Evolutionary conservation across 1,140 invertebrate species (phyloP).

Genomic region (Mactra quadrangularis): DNA sequence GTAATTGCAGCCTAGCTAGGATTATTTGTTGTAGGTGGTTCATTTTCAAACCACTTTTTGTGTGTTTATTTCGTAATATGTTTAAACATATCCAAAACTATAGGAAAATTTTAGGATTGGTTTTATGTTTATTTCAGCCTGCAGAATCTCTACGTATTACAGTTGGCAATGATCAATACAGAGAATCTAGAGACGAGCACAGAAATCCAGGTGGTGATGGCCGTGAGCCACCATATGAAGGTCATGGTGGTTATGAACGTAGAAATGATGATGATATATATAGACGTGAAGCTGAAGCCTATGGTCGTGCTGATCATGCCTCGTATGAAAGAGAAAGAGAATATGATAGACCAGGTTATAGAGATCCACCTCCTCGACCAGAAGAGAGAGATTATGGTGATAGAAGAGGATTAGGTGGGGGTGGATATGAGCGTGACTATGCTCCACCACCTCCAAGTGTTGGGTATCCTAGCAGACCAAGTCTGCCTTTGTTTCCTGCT

Average conservation of each 20-base stretch:
- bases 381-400: conserved; percentile 60
- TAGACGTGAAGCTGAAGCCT: conserved; percentile 45
- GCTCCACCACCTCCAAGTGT: not conserved
- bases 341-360: conserved; percentile 42
- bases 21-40: too few relatives aligned
- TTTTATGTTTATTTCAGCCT: too few relatives aligned
- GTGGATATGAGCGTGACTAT: not conserved
- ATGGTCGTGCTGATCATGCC: conserved; percentile 34
- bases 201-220: not conserved
- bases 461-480: not conserved
- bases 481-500: conserved; percentile 39
- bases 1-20: too few relatives aligned
- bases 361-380: conserved; percentile 46
- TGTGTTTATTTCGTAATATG: too few relatives aligned
- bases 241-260: not conserved
- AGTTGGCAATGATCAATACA: conserved; percentile 76
- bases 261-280: conserved; percentile 35
- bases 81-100: too few relatives aligned
- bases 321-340: conserved; percentile 39
- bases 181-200: conserved; percentile 29
- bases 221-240: conserved; percentile 3
- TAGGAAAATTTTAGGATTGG: too few relatives aligned
- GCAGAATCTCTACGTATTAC: conserved; percentile 76
- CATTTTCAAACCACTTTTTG: too few relatives aligned
- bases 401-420: conserved; percentile 47